A percentile compares a stretch with the other conserved stretches of the same genome.
Conservation (phyloP, 2,113 vertebrate genomes). For the Suricata suricatta region DNA sequence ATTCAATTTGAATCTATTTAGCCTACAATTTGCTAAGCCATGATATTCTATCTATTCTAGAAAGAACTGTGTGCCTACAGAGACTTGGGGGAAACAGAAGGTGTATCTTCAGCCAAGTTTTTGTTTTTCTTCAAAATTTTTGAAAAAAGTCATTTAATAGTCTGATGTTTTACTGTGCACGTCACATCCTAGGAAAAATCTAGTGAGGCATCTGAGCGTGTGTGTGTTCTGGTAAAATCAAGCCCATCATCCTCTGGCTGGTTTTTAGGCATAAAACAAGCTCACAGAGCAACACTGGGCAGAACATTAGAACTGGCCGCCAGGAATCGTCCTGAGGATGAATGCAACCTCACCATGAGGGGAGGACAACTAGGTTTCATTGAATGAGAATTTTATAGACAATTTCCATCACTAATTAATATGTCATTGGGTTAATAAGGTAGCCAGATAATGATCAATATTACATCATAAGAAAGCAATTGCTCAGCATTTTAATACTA, state of each 20-base stretch:
- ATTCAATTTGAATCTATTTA: background rate
- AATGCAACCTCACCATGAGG: background rate
- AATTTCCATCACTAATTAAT: constrained; percentile 53
- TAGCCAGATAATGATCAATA: constrained; percentile 35
- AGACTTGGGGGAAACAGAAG: background rate
- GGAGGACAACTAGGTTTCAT: background rate
- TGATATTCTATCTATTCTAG: background rate
- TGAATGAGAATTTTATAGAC: background rate
- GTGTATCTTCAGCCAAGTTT: background rate
- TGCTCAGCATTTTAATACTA: constrained; percentile 30
- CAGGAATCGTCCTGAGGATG: background rate
- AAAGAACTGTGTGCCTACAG: background rate
- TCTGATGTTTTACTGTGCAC: background rate
- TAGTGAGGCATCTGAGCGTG: background rate
- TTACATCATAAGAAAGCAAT: constrained; percentile 54
- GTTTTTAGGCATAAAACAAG: background rate
- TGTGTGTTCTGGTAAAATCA: background rate
- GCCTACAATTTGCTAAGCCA: background rate
- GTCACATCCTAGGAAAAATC: background rate
- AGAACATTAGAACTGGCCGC: background rate
- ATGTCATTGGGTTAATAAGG: constrained; percentile 12
- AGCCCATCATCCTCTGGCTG: background rate
- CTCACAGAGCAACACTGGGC: background rate
- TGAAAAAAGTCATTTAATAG: background rate
- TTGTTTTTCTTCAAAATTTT: background rate